Evolutionary conservation across 2,113 vertebrate species (phyloP).

Genomic region (Himantopus leucocephalus): DNA sequence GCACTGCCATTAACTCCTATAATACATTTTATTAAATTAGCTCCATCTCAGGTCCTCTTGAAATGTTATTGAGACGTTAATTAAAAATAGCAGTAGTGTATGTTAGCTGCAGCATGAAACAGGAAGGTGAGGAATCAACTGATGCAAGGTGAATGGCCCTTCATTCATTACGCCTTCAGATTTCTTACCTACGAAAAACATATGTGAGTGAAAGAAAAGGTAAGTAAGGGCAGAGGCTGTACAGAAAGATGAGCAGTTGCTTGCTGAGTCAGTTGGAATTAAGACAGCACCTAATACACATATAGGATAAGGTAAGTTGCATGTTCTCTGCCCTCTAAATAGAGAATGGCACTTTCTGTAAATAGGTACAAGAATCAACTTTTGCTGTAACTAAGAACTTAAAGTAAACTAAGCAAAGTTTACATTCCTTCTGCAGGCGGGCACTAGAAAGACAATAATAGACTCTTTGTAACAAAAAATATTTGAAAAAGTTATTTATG

Average conservation of each 20-base stretch:
- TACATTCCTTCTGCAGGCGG: neutral
- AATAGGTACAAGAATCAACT: neutral
- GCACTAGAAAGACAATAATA: neutral
- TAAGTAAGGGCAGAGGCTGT: neutral
- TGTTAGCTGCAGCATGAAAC: neutral
- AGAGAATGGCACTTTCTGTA: neutral
- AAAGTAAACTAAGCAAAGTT: neutral
- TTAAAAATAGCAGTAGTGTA: neutral
- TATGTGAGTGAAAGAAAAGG: neutral
- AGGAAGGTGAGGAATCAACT: neutral
- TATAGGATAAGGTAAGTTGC: neutral
- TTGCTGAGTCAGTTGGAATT: neutral
- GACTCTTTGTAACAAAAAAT: neutral
- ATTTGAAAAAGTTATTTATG: neutral
- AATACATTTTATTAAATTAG: constrained; percentile 8
- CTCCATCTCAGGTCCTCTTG: neutral
- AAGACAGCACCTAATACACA: neutral
- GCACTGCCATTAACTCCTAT: neutral
- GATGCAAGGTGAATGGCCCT: neutral
- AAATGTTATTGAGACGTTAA: neutral
- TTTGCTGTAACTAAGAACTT: neutral
- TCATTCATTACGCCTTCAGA: neutral
- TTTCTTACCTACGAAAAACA: neutral
- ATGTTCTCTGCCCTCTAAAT: neutral
- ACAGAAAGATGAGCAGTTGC: neutral